These are phyloP conservation scores for Drosophila rufa DNA, from an alignment of 1,140 invertebrate genomes.

Conservation along the genomic window DNA sequence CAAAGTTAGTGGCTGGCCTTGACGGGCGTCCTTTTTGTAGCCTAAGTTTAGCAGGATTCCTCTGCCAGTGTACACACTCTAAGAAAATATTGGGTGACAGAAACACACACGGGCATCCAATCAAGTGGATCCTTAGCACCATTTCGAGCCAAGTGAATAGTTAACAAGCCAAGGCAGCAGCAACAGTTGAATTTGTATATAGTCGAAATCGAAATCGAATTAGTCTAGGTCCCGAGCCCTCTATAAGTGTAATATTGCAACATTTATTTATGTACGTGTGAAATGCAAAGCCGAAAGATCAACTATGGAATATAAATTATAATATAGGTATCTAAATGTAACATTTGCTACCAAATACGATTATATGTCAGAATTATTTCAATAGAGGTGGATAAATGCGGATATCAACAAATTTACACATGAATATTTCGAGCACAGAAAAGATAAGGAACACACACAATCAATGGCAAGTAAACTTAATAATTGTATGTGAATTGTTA, in stretches of 20 bases:
- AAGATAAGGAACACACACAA: constrained; percentile 67
- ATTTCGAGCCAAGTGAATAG: constrained; percentile 53
- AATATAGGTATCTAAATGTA: constrained; percentile 31
- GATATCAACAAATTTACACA: constrained; percentile 70
- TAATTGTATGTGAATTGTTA: constrained; percentile 82
- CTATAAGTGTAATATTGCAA: constrained; percentile 50
- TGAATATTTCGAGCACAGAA: constrained; percentile 50
- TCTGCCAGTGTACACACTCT: constrained; percentile 3
- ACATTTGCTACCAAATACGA: constrained; percentile 43
- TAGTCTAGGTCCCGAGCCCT: constrained; percentile 43
- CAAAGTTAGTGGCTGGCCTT: constrained; percentile 70
- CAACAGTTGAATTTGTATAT: constrained; percentile 78
- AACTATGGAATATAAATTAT: constrained; percentile 40
- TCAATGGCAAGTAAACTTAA: constrained; percentile 79
- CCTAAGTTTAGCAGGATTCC: constrained; percentile 39
- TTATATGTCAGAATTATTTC: constrained; percentile 42
- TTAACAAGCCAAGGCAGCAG: constrained; percentile 71
- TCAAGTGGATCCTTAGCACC: constrained; percentile 36
- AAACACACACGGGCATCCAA: constrained; percentile 27
- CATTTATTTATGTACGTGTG: constrained; percentile 50
- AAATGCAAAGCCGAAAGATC: constrained; percentile 23
- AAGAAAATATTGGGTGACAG: constrained; percentile 4
- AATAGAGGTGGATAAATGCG: constrained; percentile 6
- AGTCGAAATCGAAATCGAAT: constrained; percentile 55
- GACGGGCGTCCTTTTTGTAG: constrained; percentile 54